These are phyloP conservation scores for Zygaena filipendulae DNA, from an alignment of 2,888 invertebrate genomes.

Conservation along the genomic window DNA sequence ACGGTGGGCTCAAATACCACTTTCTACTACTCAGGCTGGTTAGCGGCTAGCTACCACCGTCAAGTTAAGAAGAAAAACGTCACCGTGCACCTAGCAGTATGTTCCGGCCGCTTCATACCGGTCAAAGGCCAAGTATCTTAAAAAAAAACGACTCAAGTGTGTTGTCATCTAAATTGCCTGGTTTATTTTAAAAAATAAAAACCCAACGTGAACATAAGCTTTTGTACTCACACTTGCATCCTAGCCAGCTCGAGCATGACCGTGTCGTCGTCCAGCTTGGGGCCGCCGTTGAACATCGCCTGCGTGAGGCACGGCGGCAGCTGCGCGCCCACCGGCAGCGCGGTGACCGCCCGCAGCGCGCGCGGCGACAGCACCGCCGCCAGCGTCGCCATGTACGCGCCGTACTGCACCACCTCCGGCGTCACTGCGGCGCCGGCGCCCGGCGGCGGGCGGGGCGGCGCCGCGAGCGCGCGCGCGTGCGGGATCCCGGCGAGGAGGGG, in stretches of 20 bases:
- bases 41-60: no score
- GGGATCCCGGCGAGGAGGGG: conserved; percentile 13
- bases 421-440: no score
- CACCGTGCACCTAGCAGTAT: no score
- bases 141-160: no score
- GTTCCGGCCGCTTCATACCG: no score
- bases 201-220: neutral
- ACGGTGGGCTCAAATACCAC: no score
- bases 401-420: conserved; percentile 52
- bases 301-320: conserved; percentile 46
- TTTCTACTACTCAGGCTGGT: no score
- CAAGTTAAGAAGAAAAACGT: no score
- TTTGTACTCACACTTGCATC: conserved; percentile 86
- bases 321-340: conserved; percentile 43
- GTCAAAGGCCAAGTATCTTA: no score
- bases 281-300: conserved; percentile 71
- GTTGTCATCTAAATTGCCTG: no score
- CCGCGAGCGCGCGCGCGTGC: no score
- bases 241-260: conserved; percentile 81
- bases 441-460: conserved; percentile 26
- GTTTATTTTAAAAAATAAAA: no score
- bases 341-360: conserved; percentile 41
- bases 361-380: conserved; percentile 30
- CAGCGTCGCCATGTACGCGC: conserved; percentile 25
- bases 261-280: conserved; percentile 68